These are phyloP conservation scores for Paracyprichromis sp. DNA, from an alignment of 2,113 vertebrate species.

Conservation along the genomic window DNA sequence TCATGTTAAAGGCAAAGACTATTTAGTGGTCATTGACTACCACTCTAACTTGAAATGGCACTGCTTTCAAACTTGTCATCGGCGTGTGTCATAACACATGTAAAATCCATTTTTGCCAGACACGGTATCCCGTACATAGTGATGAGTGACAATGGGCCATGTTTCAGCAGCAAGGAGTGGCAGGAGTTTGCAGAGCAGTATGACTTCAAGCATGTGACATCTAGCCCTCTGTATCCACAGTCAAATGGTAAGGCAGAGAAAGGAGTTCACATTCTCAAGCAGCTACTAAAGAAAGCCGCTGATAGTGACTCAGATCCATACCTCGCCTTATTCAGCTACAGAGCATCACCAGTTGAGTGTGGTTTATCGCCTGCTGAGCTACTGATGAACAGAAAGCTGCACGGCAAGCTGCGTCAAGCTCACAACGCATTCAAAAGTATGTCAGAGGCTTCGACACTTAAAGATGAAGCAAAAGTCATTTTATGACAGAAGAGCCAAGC, in stretches of 20 bases:
- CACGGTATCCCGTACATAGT: background rate
- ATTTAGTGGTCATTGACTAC: no score
- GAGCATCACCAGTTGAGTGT: background rate
- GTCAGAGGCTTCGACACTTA: background rate
- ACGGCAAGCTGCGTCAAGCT: background rate
- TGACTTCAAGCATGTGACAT: background rate
- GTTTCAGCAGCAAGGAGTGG: background rate
- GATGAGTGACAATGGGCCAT: background rate
- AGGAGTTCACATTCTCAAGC: background rate
- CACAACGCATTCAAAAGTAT: background rate
- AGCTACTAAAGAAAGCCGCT: background rate
- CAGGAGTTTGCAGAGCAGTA: background rate
- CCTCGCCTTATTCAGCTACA: accelerated
- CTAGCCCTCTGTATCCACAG: background rate
- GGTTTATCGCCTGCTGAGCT: background rate
- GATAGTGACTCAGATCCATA: background rate
- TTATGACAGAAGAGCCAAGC: background rate
- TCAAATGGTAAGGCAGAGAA: background rate
- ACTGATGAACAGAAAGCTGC: background rate
- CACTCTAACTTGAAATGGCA: background rate
- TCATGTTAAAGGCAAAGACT: no score
- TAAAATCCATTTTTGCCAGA: background rate
- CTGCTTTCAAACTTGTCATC: no score
- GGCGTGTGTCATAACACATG: background rate
- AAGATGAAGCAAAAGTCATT: background rate